These are phyloP conservation scores for Psittacula derbiana DNA, from an alignment of 2,797 vertebrate species.

Conservation along the genomic window DNA sequence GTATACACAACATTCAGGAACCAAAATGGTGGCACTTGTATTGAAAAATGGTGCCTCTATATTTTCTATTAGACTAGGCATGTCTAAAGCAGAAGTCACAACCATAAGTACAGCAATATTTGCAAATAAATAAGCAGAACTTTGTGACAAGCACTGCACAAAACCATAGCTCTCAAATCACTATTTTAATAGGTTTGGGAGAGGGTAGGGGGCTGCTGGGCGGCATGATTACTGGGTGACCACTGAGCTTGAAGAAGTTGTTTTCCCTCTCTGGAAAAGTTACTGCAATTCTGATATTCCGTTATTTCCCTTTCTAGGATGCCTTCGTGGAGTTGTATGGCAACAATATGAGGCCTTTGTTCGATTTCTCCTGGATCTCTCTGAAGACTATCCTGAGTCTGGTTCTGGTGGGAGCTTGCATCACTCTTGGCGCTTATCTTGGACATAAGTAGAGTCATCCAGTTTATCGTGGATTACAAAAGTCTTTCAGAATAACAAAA, in stretches of 20 bases:
- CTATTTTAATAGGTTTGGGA: not conserved
- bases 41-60: not conserved
- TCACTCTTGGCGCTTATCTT: conserved; percentile 95
- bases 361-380: conserved; percentile 93
- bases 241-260: not conserved
- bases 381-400: conserved; percentile 94
- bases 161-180: not conserved
- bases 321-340: conserved; percentile 96
- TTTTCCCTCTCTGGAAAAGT: not conserved
- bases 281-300: conserved; percentile 16
- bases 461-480: conserved; percentile 63
- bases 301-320: conserved; percentile 78
- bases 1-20: not conserved
- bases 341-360: conserved; percentile 86
- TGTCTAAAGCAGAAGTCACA: not conserved
- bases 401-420: conserved; percentile 92
- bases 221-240: rapidly evolving
- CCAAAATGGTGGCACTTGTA: not conserved
- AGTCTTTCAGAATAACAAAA: conserved; percentile 70
- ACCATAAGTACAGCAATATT: not conserved
- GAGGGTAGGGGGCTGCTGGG: not conserved
- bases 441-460: conserved; percentile 89
- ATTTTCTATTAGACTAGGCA: not conserved
- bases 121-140: not conserved
- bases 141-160: not conserved